Evolutionary conservation across 2,113 vertebrate genomes (phyloP).

Genomic region (Antechinus flavipes): DNA sequence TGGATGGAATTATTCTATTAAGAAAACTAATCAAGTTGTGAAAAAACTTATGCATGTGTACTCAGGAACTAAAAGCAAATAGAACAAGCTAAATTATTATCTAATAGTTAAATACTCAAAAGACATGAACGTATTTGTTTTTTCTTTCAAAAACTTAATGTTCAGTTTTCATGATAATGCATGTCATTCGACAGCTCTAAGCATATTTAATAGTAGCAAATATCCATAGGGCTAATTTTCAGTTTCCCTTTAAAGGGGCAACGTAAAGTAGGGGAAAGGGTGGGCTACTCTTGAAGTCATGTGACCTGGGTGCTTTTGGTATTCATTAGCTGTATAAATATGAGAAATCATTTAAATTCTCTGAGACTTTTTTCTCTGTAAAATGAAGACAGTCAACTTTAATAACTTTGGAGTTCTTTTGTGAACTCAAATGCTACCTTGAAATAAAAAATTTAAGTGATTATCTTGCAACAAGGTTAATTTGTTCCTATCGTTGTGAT

Average conservation of each 20-base stretch:
- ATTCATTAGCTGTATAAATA: neutral
- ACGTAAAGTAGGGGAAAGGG: neutral
- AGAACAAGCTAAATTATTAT: neutral
- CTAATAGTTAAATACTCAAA: neutral
- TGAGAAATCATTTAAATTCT: neutral
- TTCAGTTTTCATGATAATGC: neutral
- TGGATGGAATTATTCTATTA: neutral
- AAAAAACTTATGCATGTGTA: neutral
- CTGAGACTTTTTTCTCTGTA: neutral
- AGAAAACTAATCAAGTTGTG: neutral
- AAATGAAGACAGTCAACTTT: neutral
- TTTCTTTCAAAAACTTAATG: neutral
- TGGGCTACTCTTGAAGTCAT: neutral
- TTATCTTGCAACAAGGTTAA: neutral
- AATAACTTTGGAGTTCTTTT: neutral
- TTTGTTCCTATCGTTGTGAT: neutral
- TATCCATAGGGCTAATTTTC: neutral
- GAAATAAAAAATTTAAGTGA: neutral
- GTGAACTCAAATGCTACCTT: neutral
- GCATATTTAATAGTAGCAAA: neutral
- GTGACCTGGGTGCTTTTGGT: neutral
- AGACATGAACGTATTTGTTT: neutral
- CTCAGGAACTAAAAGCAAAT: neutral
- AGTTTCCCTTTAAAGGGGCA: neutral
- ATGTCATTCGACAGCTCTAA: neutral